Percentiles rank a stretch among this genome's conserved stretches.
Conservation (phyloP, 2,888 invertebrate species). For the Nomada ruficornis region DNA sequence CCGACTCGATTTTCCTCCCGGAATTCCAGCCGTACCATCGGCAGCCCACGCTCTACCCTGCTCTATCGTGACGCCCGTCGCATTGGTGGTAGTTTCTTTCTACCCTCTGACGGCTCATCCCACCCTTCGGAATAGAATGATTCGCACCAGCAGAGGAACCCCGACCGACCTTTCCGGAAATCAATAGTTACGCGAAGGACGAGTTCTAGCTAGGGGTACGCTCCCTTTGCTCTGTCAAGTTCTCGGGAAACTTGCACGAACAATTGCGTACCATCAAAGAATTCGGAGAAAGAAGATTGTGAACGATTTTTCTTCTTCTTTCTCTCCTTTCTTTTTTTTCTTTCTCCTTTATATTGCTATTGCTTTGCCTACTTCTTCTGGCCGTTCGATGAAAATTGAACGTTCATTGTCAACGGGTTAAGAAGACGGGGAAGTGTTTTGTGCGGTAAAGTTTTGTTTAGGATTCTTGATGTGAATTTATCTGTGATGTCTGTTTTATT, state of each 20-base stretch:
- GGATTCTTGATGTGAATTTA: neutral
- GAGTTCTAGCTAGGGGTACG: constrained; percentile 51
- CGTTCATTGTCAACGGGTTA: constrained; percentile 5
- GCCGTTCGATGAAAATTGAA: neutral
- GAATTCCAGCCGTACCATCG: constrained; percentile 57
- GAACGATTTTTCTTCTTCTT: neutral
- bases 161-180: constrained; percentile 68
- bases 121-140: constrained; percentile 67
- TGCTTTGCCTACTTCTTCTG: neutral
- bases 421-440: too few species aligned
- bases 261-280: constrained; percentile 56
- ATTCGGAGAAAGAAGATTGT: constrained; percentile 15
- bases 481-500: neutral
- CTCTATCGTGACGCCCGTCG: constrained; percentile 35
- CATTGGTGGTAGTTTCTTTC: constrained; percentile 60
- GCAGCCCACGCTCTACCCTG: constrained; percentile 20
- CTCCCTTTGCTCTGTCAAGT: constrained; percentile 45
- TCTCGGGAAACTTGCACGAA: constrained; percentile 50
- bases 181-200: constrained; percentile 76
- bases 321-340: neutral
- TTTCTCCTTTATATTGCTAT: neutral
- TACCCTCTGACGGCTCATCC: constrained; percentile 49
- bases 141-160: constrained; percentile 69
- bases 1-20: constrained; percentile 59
- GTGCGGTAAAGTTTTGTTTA: too few species aligned